phyloP scores from a whole-genome alignment of 2,888 invertebrate genomes.

The Pseudanteris insignis region DNA sequence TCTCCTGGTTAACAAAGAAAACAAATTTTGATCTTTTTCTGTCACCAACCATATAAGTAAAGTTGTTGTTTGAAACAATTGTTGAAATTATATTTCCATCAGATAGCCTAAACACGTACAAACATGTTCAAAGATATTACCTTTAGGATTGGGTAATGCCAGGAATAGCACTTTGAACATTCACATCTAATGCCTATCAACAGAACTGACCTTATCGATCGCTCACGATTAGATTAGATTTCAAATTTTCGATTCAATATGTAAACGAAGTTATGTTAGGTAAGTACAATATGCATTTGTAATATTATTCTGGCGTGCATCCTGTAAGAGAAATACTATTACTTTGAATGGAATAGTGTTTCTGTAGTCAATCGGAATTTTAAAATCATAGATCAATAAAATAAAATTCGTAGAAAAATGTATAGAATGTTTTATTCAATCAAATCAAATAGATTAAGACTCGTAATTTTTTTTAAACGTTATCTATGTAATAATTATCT shows the following conservation, averaged over 20 bases:
- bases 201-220: slow-evolving; percentile 30
- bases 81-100: too few relatives aligned
- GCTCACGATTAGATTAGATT: slow-evolving; percentile 24
- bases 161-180: neutral
- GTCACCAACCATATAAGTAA: too few relatives aligned
- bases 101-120: too few relatives aligned
- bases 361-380: too few relatives aligned
- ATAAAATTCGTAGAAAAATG: neutral
- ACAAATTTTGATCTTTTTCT: too few relatives aligned
- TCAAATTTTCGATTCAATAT: slow-evolving; percentile 11
- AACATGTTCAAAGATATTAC: too few relatives aligned
- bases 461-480: too few relatives aligned
- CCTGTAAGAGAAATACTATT: too few relatives aligned
- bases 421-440: neutral
- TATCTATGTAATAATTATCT: neutral
- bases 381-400: too few relatives aligned
- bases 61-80: too few relatives aligned
- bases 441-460: neutral
- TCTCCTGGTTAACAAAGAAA: too few relatives aligned
- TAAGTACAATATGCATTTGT: slow-evolving; percentile 11
- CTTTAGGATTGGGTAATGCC: neutral
- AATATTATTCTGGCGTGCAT: neutral
- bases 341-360: too few relatives aligned
- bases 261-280: slow-evolving; percentile 14
- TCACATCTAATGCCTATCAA: slow-evolving; percentile 17